Conservation (phyloP, 2,888 invertebrate genomes). For the Catotricha subobsoleta region DNA sequence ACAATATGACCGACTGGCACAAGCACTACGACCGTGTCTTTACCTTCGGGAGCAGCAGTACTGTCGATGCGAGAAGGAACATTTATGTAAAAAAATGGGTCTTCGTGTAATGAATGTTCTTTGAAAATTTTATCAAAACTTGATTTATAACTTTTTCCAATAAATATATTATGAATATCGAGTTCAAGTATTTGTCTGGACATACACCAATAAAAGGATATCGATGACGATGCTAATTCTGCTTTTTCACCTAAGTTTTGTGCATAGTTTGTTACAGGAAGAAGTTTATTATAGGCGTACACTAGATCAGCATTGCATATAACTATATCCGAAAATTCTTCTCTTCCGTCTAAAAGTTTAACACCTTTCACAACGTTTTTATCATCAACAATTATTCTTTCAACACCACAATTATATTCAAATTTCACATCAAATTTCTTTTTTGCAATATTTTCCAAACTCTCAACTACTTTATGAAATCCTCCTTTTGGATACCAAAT, state of each 20-base stretch:
- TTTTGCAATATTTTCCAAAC: slow-evolving; percentile 3
- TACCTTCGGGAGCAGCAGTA: slow-evolving; percentile 4
- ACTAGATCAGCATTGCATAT: slow-evolving; percentile 6
- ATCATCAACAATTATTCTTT: slow-evolving; percentile 3
- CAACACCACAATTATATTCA: not conserved
- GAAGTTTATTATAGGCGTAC: slow-evolving; percentile 4
- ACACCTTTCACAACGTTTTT: slow-evolving; percentile 5
- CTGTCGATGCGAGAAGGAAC: slow-evolving; percentile 3
- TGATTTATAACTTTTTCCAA: not conserved
- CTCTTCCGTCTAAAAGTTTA: not conserved
- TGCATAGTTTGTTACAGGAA: slow-evolving; percentile 1
- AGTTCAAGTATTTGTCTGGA: not conserved
- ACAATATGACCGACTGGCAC: slow-evolving; percentile 4
- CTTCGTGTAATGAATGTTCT: not conserved
- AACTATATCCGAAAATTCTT: slow-evolving; percentile 4
- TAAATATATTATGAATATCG: slow-evolving; percentile 3
- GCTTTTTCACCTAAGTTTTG: slow-evolving; percentile 1
- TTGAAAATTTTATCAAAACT: slow-evolving; percentile 7
- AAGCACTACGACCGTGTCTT: slow-evolving; percentile 3
- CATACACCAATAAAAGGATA: slow-evolving; percentile 6
- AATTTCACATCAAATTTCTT: slow-evolving; percentile 6
- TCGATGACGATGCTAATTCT: slow-evolving; percentile 1
- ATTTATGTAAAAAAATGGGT: slow-evolving; percentile 5
- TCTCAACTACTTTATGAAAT: slow-evolving; percentile 4
- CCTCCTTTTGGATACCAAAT: slow-evolving; percentile 5